Evolutionary conservation across 2,888 invertebrate genomes (phyloP), one percentile per base, ranked within the genome.

Genomic region (Octonoba sinensis): DNA sequence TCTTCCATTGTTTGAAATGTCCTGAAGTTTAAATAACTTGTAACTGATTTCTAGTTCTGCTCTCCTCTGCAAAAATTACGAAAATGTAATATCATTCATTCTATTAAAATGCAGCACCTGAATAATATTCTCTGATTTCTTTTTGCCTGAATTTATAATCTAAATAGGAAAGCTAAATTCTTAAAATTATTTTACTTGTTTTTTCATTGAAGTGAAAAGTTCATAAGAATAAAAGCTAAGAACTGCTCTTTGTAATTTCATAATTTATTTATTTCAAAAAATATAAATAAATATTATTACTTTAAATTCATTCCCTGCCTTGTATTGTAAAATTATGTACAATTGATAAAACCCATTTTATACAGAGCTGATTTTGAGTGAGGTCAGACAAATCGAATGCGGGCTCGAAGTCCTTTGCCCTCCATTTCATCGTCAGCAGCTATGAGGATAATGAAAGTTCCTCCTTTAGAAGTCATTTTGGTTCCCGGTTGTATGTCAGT

Each of bases 381-480:
- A 44, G 3, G 0, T 79, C 54, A 79, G 12, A 82, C 71, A 46
- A 83, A 83, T 51, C 60, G 36, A 24, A 84, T 79, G 16, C 65
- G 79, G 12, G 84, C 84, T 16, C 82, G 73, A 3, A 84, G 57
- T 15, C 84, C 84, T 69, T 79, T 82, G 13, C 84, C 84, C 56
- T 70, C 81, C 76, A 73, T 83, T 60, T 79, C 69, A 27, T 82
- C 84, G 62, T 84, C 82, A 8, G 84, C 83, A 49, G 73, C 27
- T n/a, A 84, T 84, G 8, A 84, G 24, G 24, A 84, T 84, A 8
- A 84, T 84, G 67, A 84, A 84, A 47, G 75, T 72, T 51, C 73
- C 73, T 12, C 70, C 76, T 36, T 47, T 62, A 1, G 84, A 84
- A 54, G 59, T 64, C 84, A 84, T 83, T 49, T 72, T 77, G 15